Evolutionary conservation across 2,797 vertebrate species (phyloP), one percentile per base, ranked within the genome.

Genomic region (Pantherophis alleghaniensis): DNA sequence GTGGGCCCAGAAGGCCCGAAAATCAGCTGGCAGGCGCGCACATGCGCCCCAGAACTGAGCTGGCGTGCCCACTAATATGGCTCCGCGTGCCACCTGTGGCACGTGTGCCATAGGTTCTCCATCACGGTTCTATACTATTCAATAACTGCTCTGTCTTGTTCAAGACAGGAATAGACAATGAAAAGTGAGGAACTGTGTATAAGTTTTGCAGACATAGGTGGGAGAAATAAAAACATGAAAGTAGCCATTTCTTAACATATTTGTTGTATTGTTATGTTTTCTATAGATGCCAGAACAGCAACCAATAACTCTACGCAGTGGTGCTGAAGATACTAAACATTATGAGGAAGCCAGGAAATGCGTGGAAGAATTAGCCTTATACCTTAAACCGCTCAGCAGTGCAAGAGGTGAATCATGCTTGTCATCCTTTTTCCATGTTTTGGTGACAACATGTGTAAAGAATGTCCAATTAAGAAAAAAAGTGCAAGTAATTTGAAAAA

Each of bases 341-440:
- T 99, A 99, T 97, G 99, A 99, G 95, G 99, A 99, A 96, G 99
- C 99, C 94, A 98, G 98, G 94, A 99, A 99, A 96, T 99, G 99
- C 95, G 99, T 99, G 95, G 99, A 99, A 97, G 99, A 99, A 96
- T 96, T 99, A 97, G 99, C 99, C 14, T 98, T 99, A 96, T 99
- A 99, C 97, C 99, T 99, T 96, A 99, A 99, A 98, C 99, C 99
- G 95, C 99, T 99, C 96, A 99, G 99, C 98, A 99, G 98, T 91
- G 98, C 99, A 1, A 97, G 99, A 99, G 99, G 99, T 99, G 98
- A 96, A 93, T 94, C 12, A 12, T 86, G 0, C 42, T 93, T 55
- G 59, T 26, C 18, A 61, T 37, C 24, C 88, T 89, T 4, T 59
- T 59, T 32, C 57, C 32, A 26, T 89, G 37, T 61, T 16, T 42